Percentiles rank a stretch among this genome's conserved stretches.
These are phyloP conservation scores for Zosterops borbonicus DNA, from an alignment of 2,113 vertebrate species.

Conservation along the genomic window DNA sequence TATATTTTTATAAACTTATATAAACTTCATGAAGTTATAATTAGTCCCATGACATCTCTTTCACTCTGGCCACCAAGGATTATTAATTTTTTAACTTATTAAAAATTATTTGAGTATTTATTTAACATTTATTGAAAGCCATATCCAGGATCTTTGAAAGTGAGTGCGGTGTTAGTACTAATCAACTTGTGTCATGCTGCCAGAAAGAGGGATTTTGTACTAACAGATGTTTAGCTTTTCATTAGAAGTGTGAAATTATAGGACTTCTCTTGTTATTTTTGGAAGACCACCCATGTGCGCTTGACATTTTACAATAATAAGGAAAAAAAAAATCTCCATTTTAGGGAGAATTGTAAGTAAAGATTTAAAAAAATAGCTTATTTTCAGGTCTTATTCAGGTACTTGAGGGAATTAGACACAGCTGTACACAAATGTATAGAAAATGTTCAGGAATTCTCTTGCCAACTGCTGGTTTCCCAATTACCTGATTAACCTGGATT, in stretches of 20 bases:
- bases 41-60: not conserved
- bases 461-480: not conserved
- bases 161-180: not conserved
- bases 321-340: not conserved
- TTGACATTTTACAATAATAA: not conserved
- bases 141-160: not conserved
- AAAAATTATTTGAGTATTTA: not conserved
- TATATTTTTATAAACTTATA: not conserved
- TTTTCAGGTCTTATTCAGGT: not conserved
- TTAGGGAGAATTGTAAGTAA: not conserved
- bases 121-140: not conserved
- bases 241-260: not conserved
- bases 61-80: not conserved
- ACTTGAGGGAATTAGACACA: not conserved
- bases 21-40: not conserved
- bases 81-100: not conserved
- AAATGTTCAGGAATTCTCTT: not conserved
- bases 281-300: rapidly evolving
- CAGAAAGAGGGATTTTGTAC: not conserved
- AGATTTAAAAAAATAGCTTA: not conserved
- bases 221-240: not conserved
- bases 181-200: not conserved
- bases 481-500: not conserved
- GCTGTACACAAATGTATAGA: not conserved
- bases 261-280: not conserved